These are phyloP conservation scores for Caradrina kadenii DNA, from an alignment of 2,888 invertebrate genomes.

Conservation along the genomic window DNA sequence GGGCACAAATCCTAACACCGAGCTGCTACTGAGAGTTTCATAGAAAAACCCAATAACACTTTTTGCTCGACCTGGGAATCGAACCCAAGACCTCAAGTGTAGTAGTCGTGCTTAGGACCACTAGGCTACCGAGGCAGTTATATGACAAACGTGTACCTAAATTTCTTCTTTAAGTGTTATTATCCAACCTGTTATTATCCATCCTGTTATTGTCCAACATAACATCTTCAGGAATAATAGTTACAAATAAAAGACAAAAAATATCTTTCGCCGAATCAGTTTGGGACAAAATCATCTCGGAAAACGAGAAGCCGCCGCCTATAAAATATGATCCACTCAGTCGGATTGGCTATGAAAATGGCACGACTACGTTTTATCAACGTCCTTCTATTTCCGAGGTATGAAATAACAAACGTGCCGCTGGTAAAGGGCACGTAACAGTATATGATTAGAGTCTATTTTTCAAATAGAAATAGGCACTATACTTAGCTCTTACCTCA, in stretches of 20 bases:
- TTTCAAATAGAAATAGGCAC: too few species aligned
- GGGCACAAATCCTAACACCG: too few species aligned
- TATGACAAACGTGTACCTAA: too few species aligned
- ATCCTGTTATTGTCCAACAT: neutral
- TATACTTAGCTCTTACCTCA: too few species aligned
- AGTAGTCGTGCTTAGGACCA: too few species aligned
- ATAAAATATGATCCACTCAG: slow-evolving; percentile 50
- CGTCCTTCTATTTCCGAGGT: neutral
- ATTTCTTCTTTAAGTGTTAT: too few species aligned
- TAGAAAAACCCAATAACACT: too few species aligned
- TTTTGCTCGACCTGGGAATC: too few species aligned
- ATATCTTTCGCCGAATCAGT: slow-evolving; percentile 18
- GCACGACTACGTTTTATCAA: slow-evolving; percentile 15
- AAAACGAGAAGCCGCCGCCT: slow-evolving; percentile 4
- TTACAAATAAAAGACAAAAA: slow-evolving; percentile 17
- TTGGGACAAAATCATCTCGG: slow-evolving; percentile 25
- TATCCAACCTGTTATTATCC: too few species aligned
- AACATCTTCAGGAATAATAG: slow-evolving; percentile 8
- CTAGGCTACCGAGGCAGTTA: too few species aligned
- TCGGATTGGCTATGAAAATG: slow-evolving; percentile 37
- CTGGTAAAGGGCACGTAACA: neutral
- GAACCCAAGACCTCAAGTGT: too few species aligned
- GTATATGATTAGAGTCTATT: neutral
- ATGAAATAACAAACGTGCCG: slow-evolving; percentile 33
- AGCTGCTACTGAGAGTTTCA: too few species aligned